Evolutionary conservation across 2,797 vertebrate genomes (phyloP), one percentile per base, ranked within the genome.

Genomic region (Natrix natrix): DNA sequence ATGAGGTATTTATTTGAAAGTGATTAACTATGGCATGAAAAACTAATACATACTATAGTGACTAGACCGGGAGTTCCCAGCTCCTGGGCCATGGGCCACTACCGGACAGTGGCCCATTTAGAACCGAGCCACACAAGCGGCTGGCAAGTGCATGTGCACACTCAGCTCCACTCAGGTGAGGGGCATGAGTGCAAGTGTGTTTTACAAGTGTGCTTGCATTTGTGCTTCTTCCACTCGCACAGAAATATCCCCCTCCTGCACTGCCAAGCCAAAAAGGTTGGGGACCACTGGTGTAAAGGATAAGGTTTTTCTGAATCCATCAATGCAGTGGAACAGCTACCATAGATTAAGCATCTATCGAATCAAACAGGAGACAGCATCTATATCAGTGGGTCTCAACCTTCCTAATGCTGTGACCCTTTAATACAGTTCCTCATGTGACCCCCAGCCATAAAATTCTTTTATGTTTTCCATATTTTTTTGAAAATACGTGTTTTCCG

Each of bases 271-370:
- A n/a, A n/a, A n/a, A n/a, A n/a, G n/a, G n/a, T n/a, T n/a, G n/a
- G n/a, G n/a, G n/a, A n/a, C n/a, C n/a, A n/a, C n/a, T n/a, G n/a
- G n/a, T n/a, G n/a, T n/a, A n/a, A n/a, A n/a, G n/a, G n/a, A n/a
- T n/a, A n/a, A n/a, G n/a, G n/a, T n/a, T n/a, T n/a, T n/a, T n/a
- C n/a, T n/a, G n/a, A n/a, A n/a, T 1, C 32, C 66, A 91, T 28
- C 63, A 43, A 86, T 54, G 88, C 52, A 88, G 83, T 55, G 86
- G 89, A 91, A 90, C 26, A 91, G 57, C 86, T 54, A 91, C 86
- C 91, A 61, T 57, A 69, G 93, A 88, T 94, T 83, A 91, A 74
- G 17, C 66, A 37, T 32, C n/a, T 90, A n/a, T 86, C 59, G 86
- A 52, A 16, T 74, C n/a, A 74, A 74, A 7, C 6, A 61, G 60